Conservation (phyloP, 2,113 vertebrate genomes). For the Tylochromis polylepis region DNA sequence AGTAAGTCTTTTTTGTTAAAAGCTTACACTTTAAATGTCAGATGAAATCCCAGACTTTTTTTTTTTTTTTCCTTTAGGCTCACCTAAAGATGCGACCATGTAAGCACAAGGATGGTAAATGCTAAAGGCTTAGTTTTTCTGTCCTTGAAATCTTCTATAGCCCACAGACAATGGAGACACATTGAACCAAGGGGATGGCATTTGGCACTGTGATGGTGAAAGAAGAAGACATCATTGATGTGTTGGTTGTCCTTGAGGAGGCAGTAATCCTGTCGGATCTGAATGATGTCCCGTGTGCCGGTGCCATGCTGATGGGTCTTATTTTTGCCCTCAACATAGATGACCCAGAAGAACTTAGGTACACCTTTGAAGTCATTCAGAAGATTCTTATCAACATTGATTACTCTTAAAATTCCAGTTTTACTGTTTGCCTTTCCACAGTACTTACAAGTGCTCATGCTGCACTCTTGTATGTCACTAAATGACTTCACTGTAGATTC, state of each 20-base stretch:
- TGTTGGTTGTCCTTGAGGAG: not conserved
- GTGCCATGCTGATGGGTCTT: not conserved
- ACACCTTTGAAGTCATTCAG: not conserved
- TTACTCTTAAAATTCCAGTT: not conserved
- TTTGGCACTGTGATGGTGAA: not conserved
- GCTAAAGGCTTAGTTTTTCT: not conserved
- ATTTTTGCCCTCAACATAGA: not conserved
- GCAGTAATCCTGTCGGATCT: fast-evolving
- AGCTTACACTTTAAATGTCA: fast-evolving
- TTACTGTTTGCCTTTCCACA: not conserved
- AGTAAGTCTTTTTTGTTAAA: not conserved
- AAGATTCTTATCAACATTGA: not conserved
- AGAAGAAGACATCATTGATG: not conserved
- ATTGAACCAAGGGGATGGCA: not conserved
- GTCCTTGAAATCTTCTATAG: not conserved
- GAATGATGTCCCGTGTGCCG: not conserved
- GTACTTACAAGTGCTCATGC: too few species aligned
- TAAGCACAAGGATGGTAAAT: not conserved
- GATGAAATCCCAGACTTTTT: not conserved
- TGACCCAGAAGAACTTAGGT: not conserved
- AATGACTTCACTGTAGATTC: too few species aligned
- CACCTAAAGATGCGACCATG: not conserved
- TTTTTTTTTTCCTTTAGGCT: not conserved
- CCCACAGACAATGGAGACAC: not conserved
- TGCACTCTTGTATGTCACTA: too few species aligned